Percentiles rank a stretch among this genome's conserved stretches.
Evolutionary conservation across 2,113 vertebrate genomes (phyloP).

Genomic region (Eclectus roratus): DNA sequence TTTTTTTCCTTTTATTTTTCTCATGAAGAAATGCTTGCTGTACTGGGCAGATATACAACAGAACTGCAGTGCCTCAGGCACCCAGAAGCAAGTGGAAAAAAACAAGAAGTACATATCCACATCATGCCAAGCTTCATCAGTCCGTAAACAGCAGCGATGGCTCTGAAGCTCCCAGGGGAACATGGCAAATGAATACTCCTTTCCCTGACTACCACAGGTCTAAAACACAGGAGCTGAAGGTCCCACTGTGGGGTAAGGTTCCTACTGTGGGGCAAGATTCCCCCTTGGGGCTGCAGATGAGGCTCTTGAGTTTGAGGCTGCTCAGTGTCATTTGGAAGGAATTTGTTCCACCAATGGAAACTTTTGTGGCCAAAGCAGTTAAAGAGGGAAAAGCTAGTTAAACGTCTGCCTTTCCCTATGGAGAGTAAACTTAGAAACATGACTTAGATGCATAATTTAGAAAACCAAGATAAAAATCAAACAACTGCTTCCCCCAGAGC

Average conservation of each 20-base stretch:
- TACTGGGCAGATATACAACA: not conserved
- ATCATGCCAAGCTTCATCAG: not conserved
- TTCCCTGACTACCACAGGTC: not conserved
- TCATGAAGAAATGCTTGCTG: not conserved
- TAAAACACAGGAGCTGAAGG: fast-evolving
- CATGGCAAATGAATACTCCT: not conserved
- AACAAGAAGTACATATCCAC: not conserved
- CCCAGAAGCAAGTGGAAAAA: constrained; percentile 1
- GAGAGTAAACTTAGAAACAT: constrained; percentile 32
- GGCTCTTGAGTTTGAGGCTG: not conserved
- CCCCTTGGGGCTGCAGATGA: not conserved
- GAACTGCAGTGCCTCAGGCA: not conserved
- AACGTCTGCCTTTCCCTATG: not conserved
- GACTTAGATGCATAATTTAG: not conserved
- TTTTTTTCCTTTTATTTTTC: not conserved
- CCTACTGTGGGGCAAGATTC: fast-evolving
- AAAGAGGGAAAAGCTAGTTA: not conserved
- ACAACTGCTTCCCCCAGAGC: not conserved
- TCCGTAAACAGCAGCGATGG: not conserved
- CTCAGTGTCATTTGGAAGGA: not conserved
- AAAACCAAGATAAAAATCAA: constrained; percentile 42
- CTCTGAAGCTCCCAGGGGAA: not conserved
- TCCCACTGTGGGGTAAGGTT: fast-evolving
- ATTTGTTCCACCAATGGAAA: constrained; percentile 29
- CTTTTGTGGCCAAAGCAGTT: not conserved